Conservation (phyloP, 2,888 invertebrate species). For the Trichopria drosophilae region DNA sequence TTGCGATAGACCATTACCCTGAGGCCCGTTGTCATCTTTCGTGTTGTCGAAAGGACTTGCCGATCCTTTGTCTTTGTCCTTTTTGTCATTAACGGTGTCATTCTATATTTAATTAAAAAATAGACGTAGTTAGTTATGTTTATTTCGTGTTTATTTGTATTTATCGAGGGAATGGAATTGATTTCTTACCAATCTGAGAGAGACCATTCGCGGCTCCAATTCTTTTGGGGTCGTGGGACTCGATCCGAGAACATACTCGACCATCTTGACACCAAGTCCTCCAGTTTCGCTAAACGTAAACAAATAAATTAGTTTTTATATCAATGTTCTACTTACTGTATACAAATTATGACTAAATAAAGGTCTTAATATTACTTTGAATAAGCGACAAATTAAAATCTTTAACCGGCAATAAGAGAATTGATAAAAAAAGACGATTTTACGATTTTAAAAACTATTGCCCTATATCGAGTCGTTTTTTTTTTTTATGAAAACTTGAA, state of each 20-base stretch:
- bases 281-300: constrained; percentile 80
- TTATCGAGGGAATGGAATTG: background rate
- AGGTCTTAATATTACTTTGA: too few relatives aligned
- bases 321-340: too few relatives aligned
- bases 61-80: constrained; percentile 63
- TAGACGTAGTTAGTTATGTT: background rate
- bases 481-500: too few relatives aligned
- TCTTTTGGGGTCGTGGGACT: constrained; percentile 72
- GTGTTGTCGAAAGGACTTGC: constrained; percentile 62
- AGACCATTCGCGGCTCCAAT: constrained; percentile 54
- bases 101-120: constrained; percentile 41
- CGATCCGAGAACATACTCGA: constrained; percentile 94
- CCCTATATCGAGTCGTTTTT: too few relatives aligned
- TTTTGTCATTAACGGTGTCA: constrained; percentile 53
- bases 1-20: constrained; percentile 63
- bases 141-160: background rate
- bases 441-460: too few relatives aligned
- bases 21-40: constrained; percentile 63
- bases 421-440: too few relatives aligned
- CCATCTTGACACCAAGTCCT: constrained; percentile 96
- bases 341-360: too few relatives aligned
- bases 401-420: too few relatives aligned
- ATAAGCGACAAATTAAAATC: too few relatives aligned
- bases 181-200: constrained; percentile 54
- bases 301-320: constrained; percentile 13